These are phyloP conservation scores for Alectoris magna DNA, from an alignment of 2,797 vertebrate genomes.

Conservation along the genomic window DNA sequence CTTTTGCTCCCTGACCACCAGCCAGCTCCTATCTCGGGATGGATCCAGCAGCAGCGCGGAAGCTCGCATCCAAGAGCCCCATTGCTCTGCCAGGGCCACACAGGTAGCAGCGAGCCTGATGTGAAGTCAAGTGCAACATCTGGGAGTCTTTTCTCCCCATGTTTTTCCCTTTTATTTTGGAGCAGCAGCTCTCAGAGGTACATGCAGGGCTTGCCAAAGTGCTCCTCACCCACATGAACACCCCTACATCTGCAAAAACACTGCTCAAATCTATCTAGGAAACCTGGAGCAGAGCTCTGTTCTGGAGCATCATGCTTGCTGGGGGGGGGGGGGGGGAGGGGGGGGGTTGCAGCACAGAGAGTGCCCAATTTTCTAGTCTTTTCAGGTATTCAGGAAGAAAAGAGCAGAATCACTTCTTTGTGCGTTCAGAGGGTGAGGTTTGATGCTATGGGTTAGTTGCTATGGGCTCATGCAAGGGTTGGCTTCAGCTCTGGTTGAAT, in stretches of 20 bases:
- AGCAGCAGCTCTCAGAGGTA: neutral
- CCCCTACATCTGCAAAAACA: accelerated
- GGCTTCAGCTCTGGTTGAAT: neutral
- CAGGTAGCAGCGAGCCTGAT: conserved; percentile 47
- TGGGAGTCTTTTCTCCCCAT: neutral
- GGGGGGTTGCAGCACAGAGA: accelerated
- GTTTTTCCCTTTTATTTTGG: neutral
- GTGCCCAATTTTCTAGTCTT: neutral
- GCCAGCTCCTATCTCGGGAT: conserved; percentile 51
- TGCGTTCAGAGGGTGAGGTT: neutral
- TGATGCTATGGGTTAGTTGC: neutral
- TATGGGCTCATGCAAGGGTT: neutral
- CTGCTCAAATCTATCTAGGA: accelerated
- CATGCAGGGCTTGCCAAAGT: neutral
- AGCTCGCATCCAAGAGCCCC: neutral
- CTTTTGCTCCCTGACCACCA: conserved; percentile 20
- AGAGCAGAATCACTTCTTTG: neutral
- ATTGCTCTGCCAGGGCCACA: conserved; percentile 54
- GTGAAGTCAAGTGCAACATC: conserved; percentile 39
- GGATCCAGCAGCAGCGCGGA: conserved; percentile 25
- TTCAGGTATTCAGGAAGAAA: neutral
- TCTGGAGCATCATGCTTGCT: neutral
- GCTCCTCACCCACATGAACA: neutral
- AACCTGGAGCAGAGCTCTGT: neutral
- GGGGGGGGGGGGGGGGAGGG: accelerated